These are phyloP conservation scores for Melanotaenia duboulayi DNA, from an alignment of 2,113 vertebrate species.

Conservation along the genomic window DNA sequence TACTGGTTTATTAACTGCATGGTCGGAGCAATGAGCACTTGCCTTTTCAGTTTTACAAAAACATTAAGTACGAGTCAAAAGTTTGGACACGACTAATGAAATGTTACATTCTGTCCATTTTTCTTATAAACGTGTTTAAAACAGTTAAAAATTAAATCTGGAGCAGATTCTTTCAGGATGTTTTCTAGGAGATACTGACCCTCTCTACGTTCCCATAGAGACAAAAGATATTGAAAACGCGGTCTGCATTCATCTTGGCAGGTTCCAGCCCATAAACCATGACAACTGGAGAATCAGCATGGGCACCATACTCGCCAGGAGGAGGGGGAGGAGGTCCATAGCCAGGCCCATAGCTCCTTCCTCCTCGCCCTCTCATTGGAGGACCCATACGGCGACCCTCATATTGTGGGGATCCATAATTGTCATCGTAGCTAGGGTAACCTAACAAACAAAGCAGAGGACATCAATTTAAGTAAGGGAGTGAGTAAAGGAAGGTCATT, in stretches of 20 bases:
- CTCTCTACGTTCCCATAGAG: constrained; percentile 94
- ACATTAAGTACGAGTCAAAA: no score
- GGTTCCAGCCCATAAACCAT: constrained; percentile 94
- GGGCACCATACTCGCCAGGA: constrained; percentile 88
- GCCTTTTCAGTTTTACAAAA: no score
- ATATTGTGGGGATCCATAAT: constrained; percentile 88
- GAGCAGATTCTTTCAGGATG: neutral
- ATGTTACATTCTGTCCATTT: no score
- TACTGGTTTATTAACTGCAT: no score
- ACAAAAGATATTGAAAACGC: constrained; percentile 94
- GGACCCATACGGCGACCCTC: constrained; percentile 92
- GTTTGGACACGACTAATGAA: no score
- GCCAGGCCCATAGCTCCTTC: constrained; percentile 79
- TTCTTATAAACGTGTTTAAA: no score
- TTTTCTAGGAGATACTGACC: constrained; percentile 74
- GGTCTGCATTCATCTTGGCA: constrained; percentile 91
- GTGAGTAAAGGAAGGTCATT: no score
- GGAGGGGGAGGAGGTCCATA: constrained; percentile 91
- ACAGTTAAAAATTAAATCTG: no score
- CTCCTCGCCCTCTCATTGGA: constrained; percentile 86
- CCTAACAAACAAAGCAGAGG: constrained; percentile 76
- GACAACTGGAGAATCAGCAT: constrained; percentile 91
- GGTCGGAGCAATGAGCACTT: no score
- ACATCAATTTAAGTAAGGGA: neutral
- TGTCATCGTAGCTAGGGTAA: constrained; percentile 93